Evolutionary conservation across 2,797 vertebrate species (phyloP), one percentile per base, ranked within the genome.

Genomic region (Schizopygopsis malacanthus): DNA sequence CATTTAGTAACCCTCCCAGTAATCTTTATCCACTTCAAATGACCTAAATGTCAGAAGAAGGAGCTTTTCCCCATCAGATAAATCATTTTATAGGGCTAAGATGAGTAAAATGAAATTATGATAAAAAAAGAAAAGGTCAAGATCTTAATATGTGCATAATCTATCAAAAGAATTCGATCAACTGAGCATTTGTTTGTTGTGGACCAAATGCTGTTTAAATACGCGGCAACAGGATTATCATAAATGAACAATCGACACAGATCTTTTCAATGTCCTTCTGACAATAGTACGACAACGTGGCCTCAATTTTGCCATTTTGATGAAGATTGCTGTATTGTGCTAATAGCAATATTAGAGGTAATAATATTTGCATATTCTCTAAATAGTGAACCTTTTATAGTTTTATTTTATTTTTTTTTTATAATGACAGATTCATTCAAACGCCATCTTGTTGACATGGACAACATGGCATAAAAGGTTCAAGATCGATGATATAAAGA

Each of bases 1-100:
- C 94, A 91, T 95, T 94, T 94, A 95, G 93, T 93, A 97, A 95
- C 87, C 91, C 91, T 88, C 80, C 80, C 81, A 94, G 91, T 96
- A 97, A 97, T 97, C 96, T 96, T 95, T 80, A 91, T 94, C 93
- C 91, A 82, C 90, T 90, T 92, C 91, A 91, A 94, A 92, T 96
- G 96, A 97, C 97, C 96, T 94, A 96, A 93, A 96, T 96, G 89
- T 92, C 92, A 85, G 87, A 72, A 84, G 81, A 91, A 90, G 87
- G 87, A 89, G 87, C 86, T 93, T 91, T 91, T 85, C 12, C 25
- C 45, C 45, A 52, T 61, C 88, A 79, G 73, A 81, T 43, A 63
- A 76, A 39, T 86, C 70, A 85, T 90, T 89, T 82, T n/a, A 13
- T 85, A 76, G 86, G 90, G 85, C 89, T 82, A 87, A 91, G 90